These are phyloP conservation scores for Ptychoptera albimana DNA, from an alignment of 2,888 invertebrate species.

Conservation along the genomic window DNA sequence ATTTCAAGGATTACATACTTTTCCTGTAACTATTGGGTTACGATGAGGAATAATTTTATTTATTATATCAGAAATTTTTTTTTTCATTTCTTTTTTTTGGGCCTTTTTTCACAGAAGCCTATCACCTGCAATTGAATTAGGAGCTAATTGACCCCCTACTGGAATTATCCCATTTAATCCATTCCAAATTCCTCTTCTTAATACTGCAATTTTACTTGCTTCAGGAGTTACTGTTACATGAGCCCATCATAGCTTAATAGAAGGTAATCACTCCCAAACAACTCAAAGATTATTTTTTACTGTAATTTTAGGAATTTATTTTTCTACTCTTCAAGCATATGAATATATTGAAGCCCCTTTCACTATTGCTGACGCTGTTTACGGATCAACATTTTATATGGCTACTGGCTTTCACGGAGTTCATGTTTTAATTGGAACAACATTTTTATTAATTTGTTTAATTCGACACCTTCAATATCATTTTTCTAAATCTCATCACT, in stretches of 20 bases:
- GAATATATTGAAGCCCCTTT: conserved; percentile 52
- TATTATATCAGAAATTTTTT: conserved; percentile 53
- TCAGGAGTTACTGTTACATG: conserved; percentile 54
- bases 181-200: conserved; percentile 51
- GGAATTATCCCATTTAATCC: conserved; percentile 47
- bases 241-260: conserved; percentile 39
- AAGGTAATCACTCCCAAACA: conserved; percentile 32
- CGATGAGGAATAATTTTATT: conserved; percentile 57
- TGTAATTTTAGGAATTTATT: conserved; percentile 33
- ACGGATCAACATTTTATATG: conserved; percentile 54
- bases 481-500: conserved; percentile 38
- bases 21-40: conserved; percentile 39
- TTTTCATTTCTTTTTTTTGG: conserved; percentile 44
- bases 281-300: conserved; percentile 35
- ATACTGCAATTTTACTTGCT: conserved; percentile 53
- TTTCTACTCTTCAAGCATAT: conserved; percentile 17
- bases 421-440: conserved; percentile 48
- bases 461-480: conserved; percentile 33
- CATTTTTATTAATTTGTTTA: conserved; percentile 36
- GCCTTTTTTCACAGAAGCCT: conserved; percentile 19
- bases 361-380: conserved; percentile 42
- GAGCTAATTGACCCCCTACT: conserved; percentile 45
- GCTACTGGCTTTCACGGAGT: conserved; percentile 61
- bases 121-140: conserved; percentile 34
- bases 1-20: conserved; percentile 46